These are phyloP conservation scores for Epinotia demarniana DNA, from an alignment of 2,888 invertebrate genomes.

Conservation along the genomic window DNA sequence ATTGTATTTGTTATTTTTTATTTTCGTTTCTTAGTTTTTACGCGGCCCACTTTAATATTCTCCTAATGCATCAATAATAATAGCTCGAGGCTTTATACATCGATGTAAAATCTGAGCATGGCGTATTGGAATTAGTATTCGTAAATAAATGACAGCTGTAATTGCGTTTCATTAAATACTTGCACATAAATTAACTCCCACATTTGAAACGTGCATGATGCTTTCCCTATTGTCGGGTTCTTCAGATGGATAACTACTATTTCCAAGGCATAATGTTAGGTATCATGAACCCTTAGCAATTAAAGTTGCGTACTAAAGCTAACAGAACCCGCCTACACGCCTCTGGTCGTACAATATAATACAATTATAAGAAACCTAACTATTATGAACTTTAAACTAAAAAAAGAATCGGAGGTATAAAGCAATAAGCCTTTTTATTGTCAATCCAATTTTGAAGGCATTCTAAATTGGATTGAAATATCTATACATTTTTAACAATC, in stretches of 20 bases:
- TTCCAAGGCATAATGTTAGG: slow-evolving; percentile 36
- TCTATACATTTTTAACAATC: slow-evolving; percentile 72
- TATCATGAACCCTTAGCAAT: slow-evolving; percentile 35
- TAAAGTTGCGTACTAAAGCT: slow-evolving; percentile 35
- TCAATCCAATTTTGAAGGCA: slow-evolving; percentile 32
- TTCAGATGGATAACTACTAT: slow-evolving; percentile 35
- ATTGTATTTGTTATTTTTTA: not conserved
- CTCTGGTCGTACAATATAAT: slow-evolving; percentile 1
- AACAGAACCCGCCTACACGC: slow-evolving; percentile 38
- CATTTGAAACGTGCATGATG: slow-evolving; percentile 34
- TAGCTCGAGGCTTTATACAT: not conserved
- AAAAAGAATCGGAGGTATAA: not conserved
- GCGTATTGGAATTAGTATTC: not conserved
- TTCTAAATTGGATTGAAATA: slow-evolving; percentile 50
- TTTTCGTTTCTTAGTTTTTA: not conserved
- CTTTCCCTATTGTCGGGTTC: slow-evolving; percentile 26
- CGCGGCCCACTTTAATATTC: not conserved
- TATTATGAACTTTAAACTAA: slow-evolving; percentile 2
- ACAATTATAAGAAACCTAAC: not conserved
- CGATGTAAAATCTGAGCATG: not conserved
- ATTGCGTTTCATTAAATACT: slow-evolving; percentile 41
- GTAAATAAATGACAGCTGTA: slow-evolving; percentile 39
- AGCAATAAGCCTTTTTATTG: slow-evolving; percentile 29
- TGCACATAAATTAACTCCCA: slow-evolving; percentile 42
- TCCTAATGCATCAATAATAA: slow-evolving; percentile 12